These are phyloP conservation scores for Larimichthys polyactis DNA, from an alignment of 2,113 vertebrate species.

Conservation along the genomic window DNA sequence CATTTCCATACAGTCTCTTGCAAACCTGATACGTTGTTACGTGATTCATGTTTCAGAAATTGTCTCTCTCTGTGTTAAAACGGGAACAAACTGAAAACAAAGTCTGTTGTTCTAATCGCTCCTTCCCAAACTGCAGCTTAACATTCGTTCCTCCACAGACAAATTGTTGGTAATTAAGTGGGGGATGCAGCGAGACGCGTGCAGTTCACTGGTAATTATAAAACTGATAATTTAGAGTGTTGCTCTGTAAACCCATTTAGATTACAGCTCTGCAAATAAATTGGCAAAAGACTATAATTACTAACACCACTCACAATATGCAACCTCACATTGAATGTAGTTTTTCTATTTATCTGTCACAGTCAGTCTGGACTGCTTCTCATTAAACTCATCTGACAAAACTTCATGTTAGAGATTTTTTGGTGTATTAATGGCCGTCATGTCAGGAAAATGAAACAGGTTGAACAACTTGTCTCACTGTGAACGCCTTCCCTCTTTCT, in stretches of 20 bases:
- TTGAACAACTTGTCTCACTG: background rate
- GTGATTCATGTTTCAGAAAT: no score
- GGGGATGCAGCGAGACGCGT: conserved; percentile 75
- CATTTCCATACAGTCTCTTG: background rate
- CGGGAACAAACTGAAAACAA: conserved; percentile 21
- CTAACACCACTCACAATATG: conserved; percentile 70
- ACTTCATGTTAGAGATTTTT: background rate
- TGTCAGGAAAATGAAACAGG: background rate
- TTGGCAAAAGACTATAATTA: conserved; percentile 83
- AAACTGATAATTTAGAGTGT: conserved; percentile 80
- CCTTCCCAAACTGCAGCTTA: conserved; percentile 71
- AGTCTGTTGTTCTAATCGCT: conserved; percentile 61
- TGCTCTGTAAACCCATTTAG: conserved; percentile 74
- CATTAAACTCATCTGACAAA: background rate
- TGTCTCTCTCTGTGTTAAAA: background rate
- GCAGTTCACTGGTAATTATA: conserved; percentile 84
- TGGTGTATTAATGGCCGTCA: no score
- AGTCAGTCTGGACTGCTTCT: conserved; percentile 2
- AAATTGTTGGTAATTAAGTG: conserved; percentile 84
- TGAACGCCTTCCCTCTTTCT: background rate
- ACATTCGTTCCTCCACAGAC: conserved; percentile 82
- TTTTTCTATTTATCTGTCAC: conserved; percentile 17
- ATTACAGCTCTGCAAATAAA: conserved; percentile 84
- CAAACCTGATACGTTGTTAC: background rate
- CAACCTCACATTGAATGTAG: conserved; percentile 15